phyloP scores from a whole-genome alignment of 2,113 vertebrate species.

The Emydocephalus ijimae region DNA sequence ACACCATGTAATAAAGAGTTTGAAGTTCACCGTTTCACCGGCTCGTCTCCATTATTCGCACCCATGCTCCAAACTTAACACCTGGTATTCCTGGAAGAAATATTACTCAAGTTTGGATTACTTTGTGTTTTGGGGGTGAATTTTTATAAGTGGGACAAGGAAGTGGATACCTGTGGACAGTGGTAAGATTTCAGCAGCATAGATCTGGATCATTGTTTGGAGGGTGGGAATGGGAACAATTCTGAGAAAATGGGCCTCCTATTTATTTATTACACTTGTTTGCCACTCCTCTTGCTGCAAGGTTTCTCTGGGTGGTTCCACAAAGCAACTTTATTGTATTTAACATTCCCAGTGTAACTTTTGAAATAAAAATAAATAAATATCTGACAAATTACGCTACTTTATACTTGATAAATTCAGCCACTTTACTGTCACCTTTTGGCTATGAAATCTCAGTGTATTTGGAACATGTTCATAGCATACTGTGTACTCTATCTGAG shows the following conservation, averaged over 20 bases:
- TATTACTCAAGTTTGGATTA: background rate
- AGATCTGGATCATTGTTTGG: background rate
- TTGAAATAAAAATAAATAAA: background rate
- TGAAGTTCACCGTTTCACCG: too few relatives aligned
- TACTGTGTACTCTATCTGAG: background rate
- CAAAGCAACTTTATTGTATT: too few relatives aligned
- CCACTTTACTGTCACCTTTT: background rate
- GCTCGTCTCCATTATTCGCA: too few relatives aligned
- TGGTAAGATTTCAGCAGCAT: background rate
- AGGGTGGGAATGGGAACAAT: background rate
- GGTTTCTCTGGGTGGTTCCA: too few relatives aligned
- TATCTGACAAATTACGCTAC: background rate
- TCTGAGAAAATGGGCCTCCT: background rate
- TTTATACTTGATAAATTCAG: background rate
- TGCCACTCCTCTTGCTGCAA: too few relatives aligned
- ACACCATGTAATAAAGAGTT: too few relatives aligned
- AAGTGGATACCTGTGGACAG: background rate
- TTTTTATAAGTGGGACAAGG: background rate
- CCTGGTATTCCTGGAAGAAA: background rate
- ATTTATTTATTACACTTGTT: background rate
- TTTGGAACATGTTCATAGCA: background rate
- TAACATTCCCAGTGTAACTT: background rate
- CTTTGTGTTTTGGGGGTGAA: background rate
- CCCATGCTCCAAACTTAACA: too few relatives aligned
- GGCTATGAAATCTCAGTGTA: background rate